Conservation (phyloP, 2,888 invertebrate genomes). For the Platycheirus albimanus region DNA sequence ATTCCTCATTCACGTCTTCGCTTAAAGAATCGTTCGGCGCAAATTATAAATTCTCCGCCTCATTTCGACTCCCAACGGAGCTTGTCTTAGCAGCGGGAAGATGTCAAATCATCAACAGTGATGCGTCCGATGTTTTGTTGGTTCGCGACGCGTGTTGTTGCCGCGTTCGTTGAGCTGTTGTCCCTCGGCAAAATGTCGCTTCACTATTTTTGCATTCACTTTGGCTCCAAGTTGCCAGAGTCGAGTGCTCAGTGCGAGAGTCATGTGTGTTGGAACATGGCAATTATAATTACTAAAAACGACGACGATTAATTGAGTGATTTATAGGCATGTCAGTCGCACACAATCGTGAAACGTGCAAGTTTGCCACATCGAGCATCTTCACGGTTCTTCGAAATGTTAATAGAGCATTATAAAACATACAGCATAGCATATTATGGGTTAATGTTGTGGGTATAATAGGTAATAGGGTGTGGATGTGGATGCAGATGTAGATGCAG, state of each 20-base stretch:
- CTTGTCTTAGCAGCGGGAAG: slow-evolving; percentile 66
- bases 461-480: not conserved
- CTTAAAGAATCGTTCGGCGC: too few relatives aligned
- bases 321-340: slow-evolving; percentile 73
- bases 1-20: slow-evolving; percentile 48
- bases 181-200: slow-evolving; percentile 56
- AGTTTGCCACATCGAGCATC: slow-evolving; percentile 55
- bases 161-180: slow-evolving; percentile 19
- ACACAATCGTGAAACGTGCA: slow-evolving; percentile 72
- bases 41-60: too few relatives aligned
- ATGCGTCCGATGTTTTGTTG: slow-evolving; percentile 66
- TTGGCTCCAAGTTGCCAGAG: slow-evolving; percentile 38
- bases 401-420: slow-evolving; percentile 60
- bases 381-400: slow-evolving; percentile 65
- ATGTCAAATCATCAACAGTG: slow-evolving; percentile 73
- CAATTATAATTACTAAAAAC: slow-evolving; percentile 75
- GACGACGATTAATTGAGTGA: slow-evolving; percentile 76
- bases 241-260: slow-evolving; percentile 66
- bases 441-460: not conserved
- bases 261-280: slow-evolving; percentile 72
- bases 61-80: slow-evolving; percentile 70
- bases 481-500: slow-evolving; percentile 6
- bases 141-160: slow-evolving; percentile 47
- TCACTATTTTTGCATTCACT: slow-evolving; percentile 72
- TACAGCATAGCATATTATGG: slow-evolving; percentile 11